Base-by-base conservation (phyloP, 2,113 vertebrate genomes). In the Takifugu flavidus region DNA sequence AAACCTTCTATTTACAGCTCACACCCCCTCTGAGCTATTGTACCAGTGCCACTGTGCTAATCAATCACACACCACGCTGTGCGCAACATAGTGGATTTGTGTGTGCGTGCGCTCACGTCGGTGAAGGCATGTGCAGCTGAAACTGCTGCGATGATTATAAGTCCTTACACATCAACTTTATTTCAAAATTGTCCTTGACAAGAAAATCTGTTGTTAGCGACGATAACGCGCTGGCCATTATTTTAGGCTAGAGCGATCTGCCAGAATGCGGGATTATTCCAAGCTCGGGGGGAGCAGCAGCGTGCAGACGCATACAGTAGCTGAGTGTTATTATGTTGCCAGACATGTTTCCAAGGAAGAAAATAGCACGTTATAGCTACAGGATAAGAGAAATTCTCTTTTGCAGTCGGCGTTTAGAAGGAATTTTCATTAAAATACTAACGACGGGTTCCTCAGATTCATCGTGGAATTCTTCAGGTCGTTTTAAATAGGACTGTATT, bases 1-100 rank as follows among this genome's bases (percentile, higher is more conserved):
- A 90, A 85, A 82, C 84, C 69, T 84, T 81, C 84, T 86, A 88
- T 91, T 91, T 92, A 91, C 86, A 83, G 75, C 76, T 87, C 78
- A 76, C 83, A 86, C 76, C 82, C 77, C 77, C 82, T 86, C 78
- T 13, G 29, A 86, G 75, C 84, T 88, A 91, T 90, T 93, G 88
- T 91, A 80, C 84, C 87, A 85, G 85, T 91, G 88, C 87, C 88
- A 91, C 84, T 78, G 71, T 82, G 78, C 84, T 88, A 90, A 91
- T 93, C 87, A 90, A 91, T 91, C 90, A 91, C 80, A 82, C 74
- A 80, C 78, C 87, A 59, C 69, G 72, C 81, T 72, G 63, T 50
- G 67, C 77, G 82, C 50, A 45, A 44, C 25, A 25, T 28, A 13
- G 55, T 49, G 46, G 49, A 75, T 4, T 12, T 13, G 31, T 61